A percentile compares a stretch with the other conserved stretches of the same genome.
Conservation (phyloP, 2,113 vertebrate genomes). For the Phrynosoma blainvillii region DNA sequence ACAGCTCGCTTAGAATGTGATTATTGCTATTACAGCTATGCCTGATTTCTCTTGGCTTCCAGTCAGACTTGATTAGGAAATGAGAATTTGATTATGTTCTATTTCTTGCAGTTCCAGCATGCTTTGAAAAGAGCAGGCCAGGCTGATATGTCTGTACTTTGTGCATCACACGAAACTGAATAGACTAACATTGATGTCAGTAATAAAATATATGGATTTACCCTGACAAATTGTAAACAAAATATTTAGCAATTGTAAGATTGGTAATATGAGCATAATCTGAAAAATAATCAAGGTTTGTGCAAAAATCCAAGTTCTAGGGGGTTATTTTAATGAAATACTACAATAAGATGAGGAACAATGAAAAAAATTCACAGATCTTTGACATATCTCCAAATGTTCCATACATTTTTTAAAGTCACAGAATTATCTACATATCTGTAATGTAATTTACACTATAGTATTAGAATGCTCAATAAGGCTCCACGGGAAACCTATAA, state of each 20-base stretch:
- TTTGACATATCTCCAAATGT: conserved; percentile 32
- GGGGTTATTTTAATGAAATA: conserved; percentile 8
- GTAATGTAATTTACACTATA: background rate
- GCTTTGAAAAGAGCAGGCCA: background rate
- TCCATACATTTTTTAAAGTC: background rate
- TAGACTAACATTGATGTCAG: conserved; percentile 38
- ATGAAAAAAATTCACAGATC: conserved; percentile 25
- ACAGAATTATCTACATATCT: background rate
- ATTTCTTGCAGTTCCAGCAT: background rate
- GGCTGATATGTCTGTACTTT: conserved; percentile 28
- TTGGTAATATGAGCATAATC: conserved; percentile 32
- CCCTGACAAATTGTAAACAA: conserved; percentile 43
- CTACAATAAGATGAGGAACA: background rate
- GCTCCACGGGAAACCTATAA: too few species aligned
- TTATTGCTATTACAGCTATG: background rate
- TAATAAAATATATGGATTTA: conserved; percentile 35
- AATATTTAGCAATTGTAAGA: conserved; percentile 39
- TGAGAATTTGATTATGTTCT: conserved; percentile 22
- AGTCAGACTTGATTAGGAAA: conserved; percentile 7
- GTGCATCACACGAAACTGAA: conserved; percentile 14
- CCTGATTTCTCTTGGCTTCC: conserved; percentile 21
- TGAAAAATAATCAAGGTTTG: conserved; percentile 61
- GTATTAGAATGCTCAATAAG: background rate
- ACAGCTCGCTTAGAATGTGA: conserved; percentile 28
- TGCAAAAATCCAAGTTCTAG: background rate